phyloP scores from a whole-genome alignment of 2,113 vertebrate genomes.

The Pelodiscus sinensis region DNA sequence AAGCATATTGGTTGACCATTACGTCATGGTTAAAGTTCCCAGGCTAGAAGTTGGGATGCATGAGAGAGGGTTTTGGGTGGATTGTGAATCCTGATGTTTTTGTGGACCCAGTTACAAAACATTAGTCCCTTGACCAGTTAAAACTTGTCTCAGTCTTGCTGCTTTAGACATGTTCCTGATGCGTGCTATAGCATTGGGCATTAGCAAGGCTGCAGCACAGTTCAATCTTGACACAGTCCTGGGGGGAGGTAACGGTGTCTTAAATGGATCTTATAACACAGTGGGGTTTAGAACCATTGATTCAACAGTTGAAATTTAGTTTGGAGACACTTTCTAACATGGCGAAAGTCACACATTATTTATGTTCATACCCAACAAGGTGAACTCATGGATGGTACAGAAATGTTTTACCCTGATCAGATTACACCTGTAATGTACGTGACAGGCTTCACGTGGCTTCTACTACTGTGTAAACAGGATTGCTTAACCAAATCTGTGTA shows the following conservation, averaged over 20 bases:
- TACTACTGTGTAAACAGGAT: not conserved
- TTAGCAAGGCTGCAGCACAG: fast-evolving
- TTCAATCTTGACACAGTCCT: fast-evolving
- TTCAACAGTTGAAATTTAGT: not conserved
- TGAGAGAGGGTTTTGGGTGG: fast-evolving
- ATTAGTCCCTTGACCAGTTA: fast-evolving
- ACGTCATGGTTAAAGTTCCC: not conserved
- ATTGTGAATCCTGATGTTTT: fast-evolving
- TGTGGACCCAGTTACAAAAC: not conserved
- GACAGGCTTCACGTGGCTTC: not conserved
- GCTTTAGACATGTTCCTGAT: fast-evolving
- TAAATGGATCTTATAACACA: not conserved
- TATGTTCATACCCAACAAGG: not conserved
- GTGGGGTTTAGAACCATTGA: not conserved
- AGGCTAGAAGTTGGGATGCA: not conserved
- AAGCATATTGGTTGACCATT: fast-evolving
- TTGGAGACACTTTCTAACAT: not conserved
- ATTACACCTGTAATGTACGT: not conserved
- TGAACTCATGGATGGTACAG: not conserved
- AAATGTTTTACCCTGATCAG: not conserved
- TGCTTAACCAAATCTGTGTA: not conserved
- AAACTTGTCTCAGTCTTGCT: fast-evolving
- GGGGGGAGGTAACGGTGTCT: not conserved
- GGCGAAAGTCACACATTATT: not conserved
- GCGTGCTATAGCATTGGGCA: fast-evolving